Base-by-base conservation (phyloP, 2,113 vertebrate genomes). In the Pontoporia blainvillei region DNA sequence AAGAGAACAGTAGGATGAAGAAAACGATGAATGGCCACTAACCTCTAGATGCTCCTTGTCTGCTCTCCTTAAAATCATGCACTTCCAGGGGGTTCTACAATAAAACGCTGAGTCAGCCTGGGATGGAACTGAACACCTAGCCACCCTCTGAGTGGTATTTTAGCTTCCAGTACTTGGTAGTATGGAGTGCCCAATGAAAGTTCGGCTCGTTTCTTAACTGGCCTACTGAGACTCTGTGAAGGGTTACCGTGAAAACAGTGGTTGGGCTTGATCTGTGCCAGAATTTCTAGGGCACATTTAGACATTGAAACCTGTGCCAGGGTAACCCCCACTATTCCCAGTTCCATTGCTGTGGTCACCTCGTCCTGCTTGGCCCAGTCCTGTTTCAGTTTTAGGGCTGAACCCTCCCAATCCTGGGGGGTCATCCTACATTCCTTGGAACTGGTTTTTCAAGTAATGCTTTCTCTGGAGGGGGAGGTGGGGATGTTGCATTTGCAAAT, bases 151-250 rank as follows among this genome's bases (percentile, higher is more conserved):
- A 13, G 9, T 10, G 11, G 2, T 21, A n/a, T 29, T 8, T 17
- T 29, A 52, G 29, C 27, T n/a, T 54, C 17, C 12, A 7, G 17
- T 49, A 31, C 25, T 61, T 31, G 18, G 34, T 46, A 6, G 18
- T 8, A 49, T 1, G 2, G 3, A 27, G 11, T 8, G 6, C 8
- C 18, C 10, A 4, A 27, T 18, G 10, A 36, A 85, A 4, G 29
- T 17, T 23, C 49, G 25, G 8, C 67, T 39, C 5, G 2, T 15
- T 49, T 49, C 34, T 3, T 18, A 36, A 21, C 52, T 27, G 61
- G 29, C 0, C 36, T 36, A 17, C 6, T 14, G 10, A 54, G 84
- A 44, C 44, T 76, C 8, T 69, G 52, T 13, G 46, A 72, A 44
- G 9, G 39, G 3, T 29, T 29, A 52, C 14, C 15, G 10, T 17